Conservation (phyloP, 2,797 vertebrate species). For the Gymnothorax javanicus region DNA sequence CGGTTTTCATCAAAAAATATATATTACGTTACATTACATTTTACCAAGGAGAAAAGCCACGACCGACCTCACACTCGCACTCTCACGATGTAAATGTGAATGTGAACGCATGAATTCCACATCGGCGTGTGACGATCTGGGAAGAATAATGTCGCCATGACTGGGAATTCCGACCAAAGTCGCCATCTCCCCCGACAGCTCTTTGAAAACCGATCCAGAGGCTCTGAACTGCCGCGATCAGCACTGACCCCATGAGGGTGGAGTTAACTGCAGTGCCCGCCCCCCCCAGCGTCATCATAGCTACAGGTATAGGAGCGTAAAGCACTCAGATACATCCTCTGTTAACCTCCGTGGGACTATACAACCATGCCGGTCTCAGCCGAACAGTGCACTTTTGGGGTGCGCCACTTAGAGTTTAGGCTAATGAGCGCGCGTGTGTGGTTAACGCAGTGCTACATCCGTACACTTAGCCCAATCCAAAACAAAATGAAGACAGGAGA, state of each 20-base stretch:
- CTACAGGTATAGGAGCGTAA: neutral
- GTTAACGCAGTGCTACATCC: neutral
- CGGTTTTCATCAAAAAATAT: slow-evolving; percentile 50
- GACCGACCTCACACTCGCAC: slow-evolving; percentile 74
- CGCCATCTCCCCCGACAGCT: neutral
- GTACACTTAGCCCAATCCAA: neutral
- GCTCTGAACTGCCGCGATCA: neutral
- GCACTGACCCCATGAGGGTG: neutral
- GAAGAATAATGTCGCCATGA: neutral
- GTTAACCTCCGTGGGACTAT: too few relatives aligned
- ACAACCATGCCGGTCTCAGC: neutral
- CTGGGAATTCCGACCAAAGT: neutral
- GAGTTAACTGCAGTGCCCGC: neutral
- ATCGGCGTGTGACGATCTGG: neutral
- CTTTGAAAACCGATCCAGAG: neutral
- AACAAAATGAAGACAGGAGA: neutral
- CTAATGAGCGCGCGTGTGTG: neutral
- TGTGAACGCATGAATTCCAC: slow-evolving; percentile 35
- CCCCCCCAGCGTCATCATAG: neutral
- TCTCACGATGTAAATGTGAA: slow-evolving; percentile 66
- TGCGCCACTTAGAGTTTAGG: neutral
- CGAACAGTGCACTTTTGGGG: neutral
- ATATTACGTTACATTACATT: slow-evolving; percentile 65
- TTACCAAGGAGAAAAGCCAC: slow-evolving; percentile 72
- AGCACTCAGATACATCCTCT: neutral